Conservation (phyloP, 2,113 vertebrate genomes). For the Machaerirhynchus nigripectus region DNA sequence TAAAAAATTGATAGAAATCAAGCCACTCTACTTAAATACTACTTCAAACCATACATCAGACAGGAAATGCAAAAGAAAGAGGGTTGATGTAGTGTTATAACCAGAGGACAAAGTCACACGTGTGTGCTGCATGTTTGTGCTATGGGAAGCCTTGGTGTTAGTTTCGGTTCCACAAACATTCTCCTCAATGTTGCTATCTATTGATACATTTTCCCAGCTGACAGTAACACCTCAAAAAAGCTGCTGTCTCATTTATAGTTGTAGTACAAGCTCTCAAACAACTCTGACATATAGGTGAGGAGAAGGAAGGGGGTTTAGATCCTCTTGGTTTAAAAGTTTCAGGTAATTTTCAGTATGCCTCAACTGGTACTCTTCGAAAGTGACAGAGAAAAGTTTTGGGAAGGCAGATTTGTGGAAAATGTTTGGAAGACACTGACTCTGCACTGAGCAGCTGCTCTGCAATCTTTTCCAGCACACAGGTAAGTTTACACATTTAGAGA, state of each 20-base stretch:
- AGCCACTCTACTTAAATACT: background rate
- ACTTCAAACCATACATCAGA: background rate
- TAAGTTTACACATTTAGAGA: background rate
- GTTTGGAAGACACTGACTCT: background rate
- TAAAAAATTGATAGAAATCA: background rate
- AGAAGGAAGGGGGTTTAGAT: background rate
- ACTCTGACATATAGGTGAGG: background rate
- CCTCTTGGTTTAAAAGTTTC: background rate
- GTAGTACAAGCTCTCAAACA: background rate
- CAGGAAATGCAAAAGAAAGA: background rate
- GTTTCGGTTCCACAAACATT: background rate
- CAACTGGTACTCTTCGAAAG: background rate
- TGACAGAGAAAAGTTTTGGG: background rate
- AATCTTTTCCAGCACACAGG: background rate
- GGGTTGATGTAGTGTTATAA: background rate
- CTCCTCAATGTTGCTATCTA: background rate
- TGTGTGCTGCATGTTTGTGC: background rate
- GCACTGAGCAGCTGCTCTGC: background rate
- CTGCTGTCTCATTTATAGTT: background rate
- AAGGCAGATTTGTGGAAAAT: background rate
- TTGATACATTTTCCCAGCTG: background rate
- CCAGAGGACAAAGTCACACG: background rate
- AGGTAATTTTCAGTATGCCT: background rate
- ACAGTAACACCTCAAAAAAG: background rate
- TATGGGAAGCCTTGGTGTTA: background rate